phyloP scores from a whole-genome alignment of 1,140 invertebrate species.

The Drosophila jambulina region DNA sequence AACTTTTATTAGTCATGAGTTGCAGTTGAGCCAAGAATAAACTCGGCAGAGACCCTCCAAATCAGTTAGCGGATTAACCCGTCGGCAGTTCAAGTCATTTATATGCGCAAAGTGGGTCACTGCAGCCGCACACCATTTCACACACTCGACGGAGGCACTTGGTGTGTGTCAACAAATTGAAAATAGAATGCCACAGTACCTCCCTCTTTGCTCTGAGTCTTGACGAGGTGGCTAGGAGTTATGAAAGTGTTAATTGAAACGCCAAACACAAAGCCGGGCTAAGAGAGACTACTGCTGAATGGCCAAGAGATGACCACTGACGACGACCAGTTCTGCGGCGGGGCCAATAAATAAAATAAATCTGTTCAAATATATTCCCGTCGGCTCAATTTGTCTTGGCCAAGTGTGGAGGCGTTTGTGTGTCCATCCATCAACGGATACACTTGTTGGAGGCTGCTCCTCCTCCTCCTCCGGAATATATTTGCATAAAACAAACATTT shows the following conservation, averaged over 20 bases:
- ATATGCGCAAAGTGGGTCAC: constrained; percentile 63
- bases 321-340: constrained; percentile 35
- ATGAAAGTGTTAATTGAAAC: constrained; percentile 73
- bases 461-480: constrained; percentile 9
- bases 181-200: constrained; percentile 61
- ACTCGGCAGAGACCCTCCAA: constrained; percentile 26
- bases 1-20: not conserved
- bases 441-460: constrained; percentile 42
- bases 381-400: constrained; percentile 66
- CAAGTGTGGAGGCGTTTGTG: constrained; percentile 46
- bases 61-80: constrained; percentile 60
- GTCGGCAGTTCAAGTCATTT: constrained; percentile 48
- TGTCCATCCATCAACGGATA: constrained; percentile 61
- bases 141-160: constrained; percentile 17
- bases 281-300: constrained; percentile 20
- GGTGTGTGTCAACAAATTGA: constrained; percentile 63
- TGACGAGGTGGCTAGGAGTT: constrained; percentile 52
- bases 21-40: constrained; percentile 34
- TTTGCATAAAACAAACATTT: constrained; percentile 66
- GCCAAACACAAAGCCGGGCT: constrained; percentile 42
- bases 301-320: constrained; percentile 33
- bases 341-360: constrained; percentile 73
- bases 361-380: constrained; percentile 62
- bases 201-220: constrained; percentile 25
- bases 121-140: constrained; percentile 36